Percentiles rank a stretch among this genome's conserved stretches.
Evolutionary conservation across 2,113 vertebrate genomes (phyloP).

Genomic region (Telmatochromis sp.): DNA sequence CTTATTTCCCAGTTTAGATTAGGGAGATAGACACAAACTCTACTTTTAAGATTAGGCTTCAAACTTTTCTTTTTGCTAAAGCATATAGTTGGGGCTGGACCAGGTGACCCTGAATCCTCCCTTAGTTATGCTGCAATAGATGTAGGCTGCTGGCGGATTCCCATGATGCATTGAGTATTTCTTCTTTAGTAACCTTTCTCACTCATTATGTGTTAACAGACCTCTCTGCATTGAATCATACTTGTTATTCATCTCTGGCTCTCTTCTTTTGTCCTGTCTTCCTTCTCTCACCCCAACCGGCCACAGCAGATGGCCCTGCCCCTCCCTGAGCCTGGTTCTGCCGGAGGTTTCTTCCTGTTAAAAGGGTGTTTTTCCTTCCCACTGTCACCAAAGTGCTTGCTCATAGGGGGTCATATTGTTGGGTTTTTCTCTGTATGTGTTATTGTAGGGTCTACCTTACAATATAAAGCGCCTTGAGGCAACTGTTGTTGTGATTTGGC

Average conservation of each 20-base stretch:
- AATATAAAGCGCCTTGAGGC: background rate
- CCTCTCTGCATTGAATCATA: background rate
- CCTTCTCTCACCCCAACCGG: background rate
- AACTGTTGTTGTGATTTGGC: background rate
- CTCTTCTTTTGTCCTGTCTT: background rate
- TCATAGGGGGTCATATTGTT: background rate
- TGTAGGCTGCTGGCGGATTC: rapidly evolving
- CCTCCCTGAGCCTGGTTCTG: background rate
- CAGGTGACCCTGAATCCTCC: background rate
- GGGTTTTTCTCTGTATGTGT: background rate
- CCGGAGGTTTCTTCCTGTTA: rapidly evolving
- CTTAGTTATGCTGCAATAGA: background rate
- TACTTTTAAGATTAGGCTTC: background rate
- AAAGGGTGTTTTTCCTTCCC: background rate
- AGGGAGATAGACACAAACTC: rapidly evolving
- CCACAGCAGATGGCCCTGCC: rapidly evolving
- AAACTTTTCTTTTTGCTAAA: background rate
- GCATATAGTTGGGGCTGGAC: rapidly evolving
- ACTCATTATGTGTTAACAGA: background rate
- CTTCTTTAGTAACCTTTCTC: background rate
- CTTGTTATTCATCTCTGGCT: background rate
- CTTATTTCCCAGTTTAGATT: background rate
- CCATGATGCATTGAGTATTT: background rate
- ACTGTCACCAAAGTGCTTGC: background rate
- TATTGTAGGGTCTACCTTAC: background rate